Conservation (phyloP, 2,113 vertebrate species). For the Tupaia chinensis region DNA sequence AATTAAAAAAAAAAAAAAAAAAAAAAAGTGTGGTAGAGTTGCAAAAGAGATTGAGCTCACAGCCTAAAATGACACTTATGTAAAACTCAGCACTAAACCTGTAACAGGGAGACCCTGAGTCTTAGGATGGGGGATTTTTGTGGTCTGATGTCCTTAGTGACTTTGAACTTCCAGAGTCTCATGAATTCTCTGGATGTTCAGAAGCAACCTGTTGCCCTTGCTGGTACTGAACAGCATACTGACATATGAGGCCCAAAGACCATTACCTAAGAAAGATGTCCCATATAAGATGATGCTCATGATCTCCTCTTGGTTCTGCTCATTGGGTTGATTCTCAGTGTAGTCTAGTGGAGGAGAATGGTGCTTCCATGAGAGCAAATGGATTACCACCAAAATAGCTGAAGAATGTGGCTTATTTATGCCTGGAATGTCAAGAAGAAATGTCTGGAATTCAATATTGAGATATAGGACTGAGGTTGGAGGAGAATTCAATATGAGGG, state of each 20-base stretch:
- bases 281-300: background rate
- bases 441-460: background rate
- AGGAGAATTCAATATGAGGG: background rate
- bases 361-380: background rate
- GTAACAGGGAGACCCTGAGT: background rate
- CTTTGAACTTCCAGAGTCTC: background rate
- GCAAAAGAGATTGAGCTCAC: background rate
- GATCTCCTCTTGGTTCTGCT: background rate
- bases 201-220: background rate
- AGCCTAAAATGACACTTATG: background rate
- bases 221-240: background rate
- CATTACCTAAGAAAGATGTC: background rate
- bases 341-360: rapidly evolving
- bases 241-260: background rate
- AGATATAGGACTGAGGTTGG: rapidly evolving
- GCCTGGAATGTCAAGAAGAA: background rate
- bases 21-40: background rate
- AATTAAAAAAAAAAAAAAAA: too few relatives aligned
- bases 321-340: background rate
- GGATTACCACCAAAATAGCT: background rate
- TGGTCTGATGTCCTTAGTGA: background rate
- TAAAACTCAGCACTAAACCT: background rate
- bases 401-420: background rate
- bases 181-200: rapidly evolving
- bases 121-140: background rate